Base-by-base conservation (phyloP, 1,140 invertebrate genomes). In the Lasioglossum baleicum region DNA sequence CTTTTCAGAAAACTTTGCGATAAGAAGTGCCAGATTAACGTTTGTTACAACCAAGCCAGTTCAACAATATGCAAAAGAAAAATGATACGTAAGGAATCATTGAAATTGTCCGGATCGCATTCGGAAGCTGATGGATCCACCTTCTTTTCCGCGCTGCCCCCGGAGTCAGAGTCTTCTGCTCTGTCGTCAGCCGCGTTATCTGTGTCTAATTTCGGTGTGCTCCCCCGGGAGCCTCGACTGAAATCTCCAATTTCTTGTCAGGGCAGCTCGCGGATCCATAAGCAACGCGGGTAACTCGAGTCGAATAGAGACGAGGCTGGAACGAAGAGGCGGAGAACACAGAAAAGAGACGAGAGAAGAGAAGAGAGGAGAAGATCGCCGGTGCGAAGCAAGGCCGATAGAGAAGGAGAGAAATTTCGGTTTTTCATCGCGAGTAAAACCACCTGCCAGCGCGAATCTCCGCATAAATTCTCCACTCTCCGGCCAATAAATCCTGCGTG, bases 361-460 rank as follows among this genome's bases (percentile, higher is more conserved):
- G 15, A 65, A 40, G 11, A 7, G 4, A 6, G 8, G 56, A 58
- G 56, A 4, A 10, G 42, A n/a, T 40, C 17, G 22, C 40, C 64
- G 11, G 20, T 17, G 63, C 63, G 35, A 56, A 4, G 20, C n/a
- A 51, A 31, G 74, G 17, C 22, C 10, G 67, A 1, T 11, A 44
- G 67, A 58, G 26, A 11, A 60, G 63, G n/a, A 67, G 42, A 77
- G 69, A 84, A 84, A 77, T 81, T 84, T 84, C 53, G 60, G 78
- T 85, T 84, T 85, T 84, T 81, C 72, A 84, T 80, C 56, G 58
- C 78, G 78, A n/a, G 66, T 85, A 77, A 69, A 85, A 84, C 69
- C 78, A 85, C 88, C 86, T 89, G 89, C 89, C 91, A 91, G 88
- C 88, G 85, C 86, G 89, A 89, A 90, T 90, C 90, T 88, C 70